These are phyloP conservation scores for Phrixothrix hirtus DNA, from an alignment of 2,888 invertebrate species.

Conservation along the genomic window DNA sequence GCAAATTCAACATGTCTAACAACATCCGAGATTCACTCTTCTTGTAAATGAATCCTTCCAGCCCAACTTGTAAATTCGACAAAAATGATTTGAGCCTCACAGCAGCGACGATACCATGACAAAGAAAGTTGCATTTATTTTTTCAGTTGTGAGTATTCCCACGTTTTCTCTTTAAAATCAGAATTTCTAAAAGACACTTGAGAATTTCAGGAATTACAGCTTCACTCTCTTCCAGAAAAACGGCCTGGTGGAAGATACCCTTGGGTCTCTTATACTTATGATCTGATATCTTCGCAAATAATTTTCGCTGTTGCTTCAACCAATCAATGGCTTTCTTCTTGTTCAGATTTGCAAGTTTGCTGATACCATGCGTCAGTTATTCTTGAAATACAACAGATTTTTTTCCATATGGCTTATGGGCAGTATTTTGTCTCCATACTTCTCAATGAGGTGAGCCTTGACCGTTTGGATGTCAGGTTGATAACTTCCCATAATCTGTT, in stretches of 20 bases:
- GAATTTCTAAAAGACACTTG: neutral
- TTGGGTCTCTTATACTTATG: neutral
- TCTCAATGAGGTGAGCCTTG: too few species aligned
- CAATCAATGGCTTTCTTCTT: neutral
- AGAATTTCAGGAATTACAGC: neutral
- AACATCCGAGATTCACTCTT: neutral
- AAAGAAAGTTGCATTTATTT: neutral
- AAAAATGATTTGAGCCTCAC: too few species aligned
- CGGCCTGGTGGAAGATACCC: neutral
- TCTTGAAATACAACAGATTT: too few species aligned
- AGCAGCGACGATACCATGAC: too few species aligned
- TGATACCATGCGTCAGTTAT: too few species aligned
- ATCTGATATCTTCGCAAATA: neutral
- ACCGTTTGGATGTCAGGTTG: too few species aligned
- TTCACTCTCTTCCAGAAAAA: neutral
- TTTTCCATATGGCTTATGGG: too few species aligned
- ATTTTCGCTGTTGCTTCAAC: neutral
- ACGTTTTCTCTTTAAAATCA: neutral
- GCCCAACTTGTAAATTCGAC: too few species aligned
- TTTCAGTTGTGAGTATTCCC: neutral
- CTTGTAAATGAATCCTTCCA: neutral
- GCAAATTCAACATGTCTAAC: neutral
- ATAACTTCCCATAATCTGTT: too few species aligned
- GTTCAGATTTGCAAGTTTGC: too few species aligned
- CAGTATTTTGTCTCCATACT: too few species aligned